phyloP scores from a whole-genome alignment of 2,888 invertebrate genomes.

The Nezara viridula region DNA sequence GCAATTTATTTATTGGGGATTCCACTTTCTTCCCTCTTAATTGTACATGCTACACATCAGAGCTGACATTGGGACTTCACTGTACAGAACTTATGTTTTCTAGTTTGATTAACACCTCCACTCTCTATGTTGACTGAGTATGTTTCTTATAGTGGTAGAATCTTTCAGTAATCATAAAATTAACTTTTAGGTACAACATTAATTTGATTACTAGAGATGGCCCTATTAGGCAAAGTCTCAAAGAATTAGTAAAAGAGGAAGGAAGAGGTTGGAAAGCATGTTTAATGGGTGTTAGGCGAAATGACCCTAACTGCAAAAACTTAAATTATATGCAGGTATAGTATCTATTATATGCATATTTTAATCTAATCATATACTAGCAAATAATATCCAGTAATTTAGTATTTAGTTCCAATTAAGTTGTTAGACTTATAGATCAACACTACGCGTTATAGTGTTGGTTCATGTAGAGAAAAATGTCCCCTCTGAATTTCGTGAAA shows the following conservation, averaged over 20 bases:
- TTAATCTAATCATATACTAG: no score
- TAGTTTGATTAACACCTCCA: neutral
- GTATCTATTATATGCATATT: no score
- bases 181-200: constrained; percentile 69
- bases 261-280: constrained; percentile 78
- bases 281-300: constrained; percentile 91
- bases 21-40: neutral
- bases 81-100: neutral
- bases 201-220: constrained; percentile 78
- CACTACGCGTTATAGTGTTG: neutral
- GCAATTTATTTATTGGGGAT: neutral
- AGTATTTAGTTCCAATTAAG: neutral
- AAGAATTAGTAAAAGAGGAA: constrained; percentile 72
- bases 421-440: neutral
- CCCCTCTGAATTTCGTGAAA: no score
- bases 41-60: neutral
- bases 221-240: constrained; percentile 81
- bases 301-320: constrained; percentile 85
- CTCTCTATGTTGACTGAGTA: neutral
- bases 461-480: neutral
- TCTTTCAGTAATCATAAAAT: neutral
- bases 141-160: neutral
- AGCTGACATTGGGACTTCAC: neutral
- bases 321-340: constrained; percentile 80
- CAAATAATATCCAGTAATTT: neutral